Conservation (phyloP, 2,888 invertebrate species). For the Tetheella fluctuosa region DNA sequence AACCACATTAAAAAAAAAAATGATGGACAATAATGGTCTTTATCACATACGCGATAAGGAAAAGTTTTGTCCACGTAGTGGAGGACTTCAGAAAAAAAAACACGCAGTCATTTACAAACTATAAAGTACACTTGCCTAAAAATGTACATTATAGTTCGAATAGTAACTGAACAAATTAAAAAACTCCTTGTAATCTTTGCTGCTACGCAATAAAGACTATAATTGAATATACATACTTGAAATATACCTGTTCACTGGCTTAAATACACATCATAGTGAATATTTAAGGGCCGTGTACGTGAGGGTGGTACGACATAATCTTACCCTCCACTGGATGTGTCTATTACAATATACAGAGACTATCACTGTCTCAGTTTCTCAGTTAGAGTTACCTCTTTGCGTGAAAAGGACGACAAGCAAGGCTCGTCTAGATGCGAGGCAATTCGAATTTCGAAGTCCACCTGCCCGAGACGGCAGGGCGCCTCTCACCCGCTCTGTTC, state of each 20-base stretch:
- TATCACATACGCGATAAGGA: too few species aligned
- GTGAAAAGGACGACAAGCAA: neutral
- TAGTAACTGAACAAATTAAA: too few species aligned
- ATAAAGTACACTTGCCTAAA: too few species aligned
- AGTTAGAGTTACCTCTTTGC: neutral
- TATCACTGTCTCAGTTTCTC: neutral
- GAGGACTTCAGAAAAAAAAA: too few species aligned
- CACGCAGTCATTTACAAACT: too few species aligned
- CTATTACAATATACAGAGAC: neutral
- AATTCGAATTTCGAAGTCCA: conserved; percentile 32
- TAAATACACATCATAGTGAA: conserved; percentile 30
- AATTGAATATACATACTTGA: neutral
- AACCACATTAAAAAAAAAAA: too few species aligned
- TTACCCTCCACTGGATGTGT: conserved; percentile 16
- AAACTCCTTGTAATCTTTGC: neutral
- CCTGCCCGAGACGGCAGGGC: conserved; percentile 72
- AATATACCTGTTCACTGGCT: conserved; percentile 12
- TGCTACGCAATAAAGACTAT: neutral
- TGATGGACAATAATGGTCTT: too few species aligned
- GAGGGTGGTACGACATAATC: conserved; percentile 27
- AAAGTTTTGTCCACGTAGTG: too few species aligned
- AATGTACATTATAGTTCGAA: too few species aligned
- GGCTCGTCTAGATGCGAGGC: conserved; percentile 25
- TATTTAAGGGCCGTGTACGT: conserved; percentile 34
- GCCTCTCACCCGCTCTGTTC: conserved; percentile 46